phyloP scores from a whole-genome alignment of 2,113 vertebrate species.

The Symphodus melops region DNA sequence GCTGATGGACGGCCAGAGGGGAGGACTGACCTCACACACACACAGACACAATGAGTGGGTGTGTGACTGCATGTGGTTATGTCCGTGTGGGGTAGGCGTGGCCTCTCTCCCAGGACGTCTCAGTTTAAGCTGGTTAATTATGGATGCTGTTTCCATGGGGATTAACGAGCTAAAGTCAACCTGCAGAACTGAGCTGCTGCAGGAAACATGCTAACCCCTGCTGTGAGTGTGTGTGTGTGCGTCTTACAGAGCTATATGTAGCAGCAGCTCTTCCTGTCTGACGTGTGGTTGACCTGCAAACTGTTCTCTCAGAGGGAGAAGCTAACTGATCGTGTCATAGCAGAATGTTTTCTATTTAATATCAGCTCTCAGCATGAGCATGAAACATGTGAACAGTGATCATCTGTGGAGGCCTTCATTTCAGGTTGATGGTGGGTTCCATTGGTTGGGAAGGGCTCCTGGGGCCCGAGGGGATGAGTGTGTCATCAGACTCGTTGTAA shows the following conservation, averaged over 20 bases:
- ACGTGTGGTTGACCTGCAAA: no score
- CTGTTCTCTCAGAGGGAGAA: no score
- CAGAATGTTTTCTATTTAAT: no score
- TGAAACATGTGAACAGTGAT: no score
- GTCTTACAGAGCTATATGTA: background rate
- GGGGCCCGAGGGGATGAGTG: no score
- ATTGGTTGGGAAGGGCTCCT: no score
- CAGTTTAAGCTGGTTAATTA: slow-evolving; percentile 63
- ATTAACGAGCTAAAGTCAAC: slow-evolving; percentile 30
- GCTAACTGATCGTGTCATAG: no score
- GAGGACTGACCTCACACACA: background rate
- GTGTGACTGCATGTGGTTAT: background rate
- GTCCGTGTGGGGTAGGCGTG: slow-evolving; percentile 7
- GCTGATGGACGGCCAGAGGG: background rate
- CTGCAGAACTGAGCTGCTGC: slow-evolving; percentile 6
- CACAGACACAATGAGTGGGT: background rate
- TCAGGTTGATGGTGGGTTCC: no score
- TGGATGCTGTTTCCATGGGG: slow-evolving; percentile 63
- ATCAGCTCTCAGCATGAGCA: no score
- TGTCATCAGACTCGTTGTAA: no score
- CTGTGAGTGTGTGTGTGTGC: background rate
- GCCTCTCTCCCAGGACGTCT: slow-evolving; percentile 52
- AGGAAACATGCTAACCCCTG: background rate
- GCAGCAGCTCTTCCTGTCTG: background rate
- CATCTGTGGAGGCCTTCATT: no score